Evolutionary conservation across 2,888 invertebrate species (phyloP).

Genomic region (Macrophya annulata): DNA sequence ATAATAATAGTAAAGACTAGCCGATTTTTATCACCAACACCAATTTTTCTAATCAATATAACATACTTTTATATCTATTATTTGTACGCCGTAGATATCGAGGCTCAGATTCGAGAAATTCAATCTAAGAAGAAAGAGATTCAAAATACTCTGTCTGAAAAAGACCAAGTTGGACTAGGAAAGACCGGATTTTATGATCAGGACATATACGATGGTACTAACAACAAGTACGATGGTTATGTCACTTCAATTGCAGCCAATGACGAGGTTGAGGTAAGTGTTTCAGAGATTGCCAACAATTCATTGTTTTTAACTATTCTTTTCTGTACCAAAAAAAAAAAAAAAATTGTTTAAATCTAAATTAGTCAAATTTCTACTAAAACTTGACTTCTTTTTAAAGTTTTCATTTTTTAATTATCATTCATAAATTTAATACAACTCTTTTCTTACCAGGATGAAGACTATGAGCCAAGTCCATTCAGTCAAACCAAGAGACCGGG

Average conservation of each 20-base stretch:
- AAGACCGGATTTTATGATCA: constrained; percentile 93
- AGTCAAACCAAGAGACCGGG: constrained; percentile 87
- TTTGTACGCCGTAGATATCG: constrained; percentile 88
- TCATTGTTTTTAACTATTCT: neutral
- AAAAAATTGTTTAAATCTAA: no score
- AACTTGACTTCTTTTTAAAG: neutral
- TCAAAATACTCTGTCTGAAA: constrained; percentile 82
- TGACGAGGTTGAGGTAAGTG: constrained; percentile 91
- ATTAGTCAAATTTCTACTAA: neutral
- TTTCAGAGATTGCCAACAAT: neutral
- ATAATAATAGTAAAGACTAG: neutral
- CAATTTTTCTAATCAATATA: neutral
- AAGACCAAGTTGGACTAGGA: constrained; percentile 91
- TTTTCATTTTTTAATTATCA: neutral
- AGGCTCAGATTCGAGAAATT: constrained; percentile 95
- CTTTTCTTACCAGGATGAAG: constrained; percentile 86
- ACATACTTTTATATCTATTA: constrained; percentile 62
- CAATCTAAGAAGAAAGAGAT: constrained; percentile 93
- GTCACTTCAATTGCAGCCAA: constrained; percentile 98
- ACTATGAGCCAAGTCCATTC: constrained; percentile 89
- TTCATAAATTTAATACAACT: constrained; percentile 6
- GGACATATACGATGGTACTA: constrained; percentile 94
- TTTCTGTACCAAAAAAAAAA: neutral
- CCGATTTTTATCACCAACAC: neutral
- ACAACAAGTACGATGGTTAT: constrained; percentile 95